Conservation (phyloP, 2,888 invertebrate genomes). For the Syrphus vitripennis region DNA sequence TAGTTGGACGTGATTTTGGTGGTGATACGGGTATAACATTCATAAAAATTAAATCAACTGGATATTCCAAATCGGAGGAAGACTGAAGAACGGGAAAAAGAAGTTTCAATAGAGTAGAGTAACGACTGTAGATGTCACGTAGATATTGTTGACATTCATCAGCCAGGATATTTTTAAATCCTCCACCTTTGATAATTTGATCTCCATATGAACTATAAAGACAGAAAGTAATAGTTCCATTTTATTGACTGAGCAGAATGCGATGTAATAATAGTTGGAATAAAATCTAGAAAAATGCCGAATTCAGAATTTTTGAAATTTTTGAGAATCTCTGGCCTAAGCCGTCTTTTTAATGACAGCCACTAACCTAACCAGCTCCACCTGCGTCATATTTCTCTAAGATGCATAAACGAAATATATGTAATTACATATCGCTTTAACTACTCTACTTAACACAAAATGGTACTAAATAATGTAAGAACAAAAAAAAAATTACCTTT, state of each 20-base stretch:
- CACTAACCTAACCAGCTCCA: no score
- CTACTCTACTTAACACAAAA: no score
- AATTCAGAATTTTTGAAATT: no score
- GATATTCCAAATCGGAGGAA: slow-evolving; percentile 81
- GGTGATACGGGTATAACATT: slow-evolving; percentile 93
- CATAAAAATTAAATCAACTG: slow-evolving; percentile 94
- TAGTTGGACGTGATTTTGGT: slow-evolving; percentile 89
- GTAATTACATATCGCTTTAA: no score
- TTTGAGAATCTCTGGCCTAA: no score
- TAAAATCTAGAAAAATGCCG: no score
- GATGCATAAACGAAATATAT: no score
- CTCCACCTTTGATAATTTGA: slow-evolving; percentile 65
- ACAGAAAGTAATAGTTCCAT: background rate
- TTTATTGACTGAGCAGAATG: no score
- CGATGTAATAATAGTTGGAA: no score
- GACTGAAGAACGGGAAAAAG: slow-evolving; percentile 86
- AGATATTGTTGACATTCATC: slow-evolving; percentile 87
- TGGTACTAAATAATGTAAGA: no score
- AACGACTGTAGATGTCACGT: slow-evolving; percentile 87
- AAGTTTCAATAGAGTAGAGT: slow-evolving; percentile 86
- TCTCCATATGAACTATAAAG: slow-evolving; percentile 46
- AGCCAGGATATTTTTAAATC: slow-evolving; percentile 83
- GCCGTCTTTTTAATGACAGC: no score
- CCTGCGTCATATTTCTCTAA: no score
- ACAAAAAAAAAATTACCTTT: slow-evolving; percentile 67